These are phyloP conservation scores for Lycia hirtaria DNA, from an alignment of 2,888 invertebrate genomes.

Conservation along the genomic window DNA sequence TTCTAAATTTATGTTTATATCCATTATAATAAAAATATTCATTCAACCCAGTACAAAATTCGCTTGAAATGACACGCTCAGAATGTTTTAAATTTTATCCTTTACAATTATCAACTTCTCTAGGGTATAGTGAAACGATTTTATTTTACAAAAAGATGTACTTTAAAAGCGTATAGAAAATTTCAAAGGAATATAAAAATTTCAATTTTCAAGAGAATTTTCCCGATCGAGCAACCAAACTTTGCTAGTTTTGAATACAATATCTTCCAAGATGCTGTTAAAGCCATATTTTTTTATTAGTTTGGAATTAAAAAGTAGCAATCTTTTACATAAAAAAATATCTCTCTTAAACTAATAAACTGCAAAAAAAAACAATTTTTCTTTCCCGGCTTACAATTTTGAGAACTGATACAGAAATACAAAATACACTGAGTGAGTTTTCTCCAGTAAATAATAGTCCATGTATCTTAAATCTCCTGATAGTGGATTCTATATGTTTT, in stretches of 20 bases:
- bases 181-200: constrained; percentile 9
- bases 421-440: too few species aligned
- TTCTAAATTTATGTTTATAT: too few species aligned
- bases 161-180: constrained; percentile 10
- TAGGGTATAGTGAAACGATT: constrained; percentile 3
- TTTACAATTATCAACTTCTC: not conserved
- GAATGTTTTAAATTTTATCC: not conserved
- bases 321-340: not conserved
- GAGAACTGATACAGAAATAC: too few species aligned
- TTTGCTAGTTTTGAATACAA: constrained; percentile 8
- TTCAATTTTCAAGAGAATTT: constrained; percentile 15
- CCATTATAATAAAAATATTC: too few species aligned
- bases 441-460: too few species aligned
- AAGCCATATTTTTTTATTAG: not conserved
- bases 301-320: not conserved
- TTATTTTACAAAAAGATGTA: constrained; percentile 4
- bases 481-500: too few species aligned
- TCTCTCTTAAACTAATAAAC: not conserved
- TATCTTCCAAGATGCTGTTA: not conserved
- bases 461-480: too few species aligned
- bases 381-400: too few species aligned
- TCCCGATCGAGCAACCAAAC: constrained; percentile 4
- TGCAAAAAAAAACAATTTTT: not conserved
- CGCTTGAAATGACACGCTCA: not conserved
- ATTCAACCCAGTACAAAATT: too few species aligned